Evolutionary conservation across 2,113 vertebrate species (phyloP).

Genomic region (Trematocara variabile): DNA sequence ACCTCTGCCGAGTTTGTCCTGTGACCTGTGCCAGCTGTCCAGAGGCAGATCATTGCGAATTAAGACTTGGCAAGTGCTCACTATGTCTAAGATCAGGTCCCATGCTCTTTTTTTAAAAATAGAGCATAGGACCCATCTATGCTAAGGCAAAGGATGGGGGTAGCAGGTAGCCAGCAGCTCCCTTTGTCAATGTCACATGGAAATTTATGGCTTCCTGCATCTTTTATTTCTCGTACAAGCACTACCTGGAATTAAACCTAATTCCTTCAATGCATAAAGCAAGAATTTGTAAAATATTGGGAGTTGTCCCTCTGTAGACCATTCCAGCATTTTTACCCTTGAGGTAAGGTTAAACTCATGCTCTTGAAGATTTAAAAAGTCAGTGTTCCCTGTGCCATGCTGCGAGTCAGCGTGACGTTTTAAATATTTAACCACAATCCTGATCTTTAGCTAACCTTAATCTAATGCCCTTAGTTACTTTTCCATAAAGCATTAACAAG

Average conservation of each 20-base stretch:
- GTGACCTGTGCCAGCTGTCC: conserved; percentile 61
- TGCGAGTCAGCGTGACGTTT: background rate
- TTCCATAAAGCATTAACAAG: background rate
- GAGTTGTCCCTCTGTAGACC: background rate
- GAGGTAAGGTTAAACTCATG: background rate
- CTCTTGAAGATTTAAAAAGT: background rate
- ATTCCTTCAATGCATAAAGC: background rate
- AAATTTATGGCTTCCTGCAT: background rate
- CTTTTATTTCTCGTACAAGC: background rate
- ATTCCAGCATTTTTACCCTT: background rate
- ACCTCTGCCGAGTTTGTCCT: conserved; percentile 48
- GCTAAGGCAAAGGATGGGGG: background rate
- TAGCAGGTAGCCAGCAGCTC: background rate
- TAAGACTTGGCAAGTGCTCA: conserved; percentile 48
- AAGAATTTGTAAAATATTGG: background rate
- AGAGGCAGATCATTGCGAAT: conserved; percentile 51
- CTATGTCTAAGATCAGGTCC: conserved; percentile 49
- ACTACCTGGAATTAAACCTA: background rate
- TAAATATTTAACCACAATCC: background rate
- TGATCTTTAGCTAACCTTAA: background rate
- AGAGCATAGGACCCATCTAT: background rate
- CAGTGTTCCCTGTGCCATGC: background rate
- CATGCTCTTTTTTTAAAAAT: conserved; percentile 22
- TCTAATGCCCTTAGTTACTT: background rate
- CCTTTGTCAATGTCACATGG: background rate